phyloP scores from a whole-genome alignment of 2,888 invertebrate genomes.

The Macrophya annulata region DNA sequence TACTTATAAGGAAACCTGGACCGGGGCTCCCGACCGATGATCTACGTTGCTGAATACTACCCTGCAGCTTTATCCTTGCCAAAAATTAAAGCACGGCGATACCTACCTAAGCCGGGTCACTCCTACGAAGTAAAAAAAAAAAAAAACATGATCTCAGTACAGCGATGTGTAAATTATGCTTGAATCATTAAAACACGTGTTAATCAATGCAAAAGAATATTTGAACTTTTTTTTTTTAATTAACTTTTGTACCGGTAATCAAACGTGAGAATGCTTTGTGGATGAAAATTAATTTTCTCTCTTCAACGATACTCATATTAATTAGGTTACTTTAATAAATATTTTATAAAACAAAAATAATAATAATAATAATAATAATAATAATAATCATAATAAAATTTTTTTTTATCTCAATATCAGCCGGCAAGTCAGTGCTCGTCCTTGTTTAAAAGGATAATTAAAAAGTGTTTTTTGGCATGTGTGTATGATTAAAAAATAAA shows the following conservation, averaged over 20 bases:
- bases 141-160: background rate
- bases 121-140: background rate
- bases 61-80: background rate
- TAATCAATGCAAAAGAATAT: background rate
- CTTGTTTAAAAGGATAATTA: background rate
- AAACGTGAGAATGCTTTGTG: background rate
- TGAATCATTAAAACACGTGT: background rate
- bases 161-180: background rate
- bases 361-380: no score
- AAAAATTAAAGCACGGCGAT: background rate
- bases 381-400: background rate
- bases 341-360: background rate
- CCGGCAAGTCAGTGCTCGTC: background rate
- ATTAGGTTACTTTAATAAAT: background rate
- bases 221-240: background rate
- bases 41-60: slow-evolving; percentile 3
- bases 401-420: background rate
- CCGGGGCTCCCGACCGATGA: background rate
- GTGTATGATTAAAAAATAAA: background rate
- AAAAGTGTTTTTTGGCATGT: background rate
- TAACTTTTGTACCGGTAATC: background rate
- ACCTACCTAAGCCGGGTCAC: background rate
- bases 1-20: background rate
- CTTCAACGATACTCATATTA: background rate
- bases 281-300: background rate